Percentiles rank a stretch among this genome's conserved stretches.
Conservation (phyloP, 2,113 vertebrate genomes). For the Apodemus sylvaticus region DNA sequence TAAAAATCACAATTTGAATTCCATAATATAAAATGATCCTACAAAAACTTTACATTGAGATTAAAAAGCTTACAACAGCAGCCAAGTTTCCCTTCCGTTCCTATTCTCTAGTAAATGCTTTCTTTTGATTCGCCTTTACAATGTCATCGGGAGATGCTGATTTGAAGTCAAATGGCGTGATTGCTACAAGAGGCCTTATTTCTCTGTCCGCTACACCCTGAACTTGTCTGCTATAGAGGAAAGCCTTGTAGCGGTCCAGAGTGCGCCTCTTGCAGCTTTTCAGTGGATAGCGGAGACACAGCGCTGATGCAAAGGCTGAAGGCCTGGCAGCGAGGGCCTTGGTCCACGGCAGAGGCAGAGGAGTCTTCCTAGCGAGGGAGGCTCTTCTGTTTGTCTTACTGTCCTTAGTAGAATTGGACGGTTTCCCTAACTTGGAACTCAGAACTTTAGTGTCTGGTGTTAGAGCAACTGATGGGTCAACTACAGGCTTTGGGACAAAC, state of each 20-base stretch:
- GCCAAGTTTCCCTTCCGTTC: constrained; percentile 22
- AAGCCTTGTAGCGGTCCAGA: constrained; percentile 82
- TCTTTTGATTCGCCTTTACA: constrained; percentile 93
- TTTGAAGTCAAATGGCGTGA: constrained; percentile 93
- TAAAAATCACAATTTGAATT: constrained; percentile 78
- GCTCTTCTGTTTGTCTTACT: constrained; percentile 78
- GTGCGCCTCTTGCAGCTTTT: constrained; percentile 78
- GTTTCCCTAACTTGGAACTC: constrained; percentile 77
- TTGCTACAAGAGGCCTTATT: constrained; percentile 82
- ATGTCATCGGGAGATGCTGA: constrained; percentile 97
- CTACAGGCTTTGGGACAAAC: constrained; percentile 61
- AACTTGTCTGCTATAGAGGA: constrained; percentile 87
- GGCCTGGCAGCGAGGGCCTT: constrained; percentile 88
- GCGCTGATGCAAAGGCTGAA: constrained; percentile 93
- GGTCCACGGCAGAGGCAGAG: constrained; percentile 81
- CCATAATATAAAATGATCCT: constrained; percentile 70
- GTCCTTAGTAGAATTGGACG: constrained; percentile 71
- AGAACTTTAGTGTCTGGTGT: constrained; percentile 72
- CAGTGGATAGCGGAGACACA: constrained; percentile 88
- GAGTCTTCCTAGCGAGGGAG: constrained; percentile 73
- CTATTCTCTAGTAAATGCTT: constrained; percentile 92
- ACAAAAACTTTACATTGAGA: constrained; percentile 69
- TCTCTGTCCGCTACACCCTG: constrained; percentile 86
- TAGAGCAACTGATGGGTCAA: constrained; percentile 70
- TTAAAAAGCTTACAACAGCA: constrained; percentile 64